These are phyloP conservation scores for Dasyurus viverrinus DNA, from an alignment of 2,113 vertebrate genomes.

Conservation along the genomic window DNA sequence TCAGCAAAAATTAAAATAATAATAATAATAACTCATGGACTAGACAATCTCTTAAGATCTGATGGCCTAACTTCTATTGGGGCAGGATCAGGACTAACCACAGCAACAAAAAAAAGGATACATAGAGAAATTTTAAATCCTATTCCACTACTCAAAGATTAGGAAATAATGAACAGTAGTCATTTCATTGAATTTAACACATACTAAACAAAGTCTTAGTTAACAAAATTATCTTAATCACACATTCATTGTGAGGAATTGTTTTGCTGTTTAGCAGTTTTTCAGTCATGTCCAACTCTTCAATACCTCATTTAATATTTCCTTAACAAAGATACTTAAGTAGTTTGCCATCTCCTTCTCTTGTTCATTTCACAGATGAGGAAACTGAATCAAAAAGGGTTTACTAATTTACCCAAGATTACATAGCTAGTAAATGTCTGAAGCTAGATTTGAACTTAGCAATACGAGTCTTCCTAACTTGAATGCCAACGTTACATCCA, in stretches of 20 bases:
- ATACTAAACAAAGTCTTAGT: not conserved
- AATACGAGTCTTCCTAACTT: too few relatives aligned
- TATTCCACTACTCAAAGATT: not conserved
- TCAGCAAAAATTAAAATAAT: too few relatives aligned
- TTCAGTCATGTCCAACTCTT: not conserved
- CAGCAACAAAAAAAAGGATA: not conserved
- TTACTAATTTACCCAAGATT: too few relatives aligned
- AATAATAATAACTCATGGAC: not conserved
- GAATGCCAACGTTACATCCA: too few relatives aligned
- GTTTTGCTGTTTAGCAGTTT: not conserved
- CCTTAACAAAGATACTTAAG: not conserved
- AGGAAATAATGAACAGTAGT: not conserved
- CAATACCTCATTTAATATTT: not conserved
- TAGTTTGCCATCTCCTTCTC: too few relatives aligned
- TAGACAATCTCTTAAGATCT: not conserved
- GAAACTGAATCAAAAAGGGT: too few relatives aligned
- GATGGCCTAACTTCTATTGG: not conserved
- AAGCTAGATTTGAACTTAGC: too few relatives aligned
- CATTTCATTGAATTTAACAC: not conserved
- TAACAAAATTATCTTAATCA: conserved; percentile 10
- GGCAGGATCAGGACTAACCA: not conserved
- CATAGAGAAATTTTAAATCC: not conserved
- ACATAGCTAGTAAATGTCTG: too few relatives aligned
- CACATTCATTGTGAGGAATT: conserved; percentile 7
- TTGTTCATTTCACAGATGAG: too few relatives aligned